phyloP scores from a whole-genome alignment of 2,888 invertebrate species.

The Tipula unca region DNA sequence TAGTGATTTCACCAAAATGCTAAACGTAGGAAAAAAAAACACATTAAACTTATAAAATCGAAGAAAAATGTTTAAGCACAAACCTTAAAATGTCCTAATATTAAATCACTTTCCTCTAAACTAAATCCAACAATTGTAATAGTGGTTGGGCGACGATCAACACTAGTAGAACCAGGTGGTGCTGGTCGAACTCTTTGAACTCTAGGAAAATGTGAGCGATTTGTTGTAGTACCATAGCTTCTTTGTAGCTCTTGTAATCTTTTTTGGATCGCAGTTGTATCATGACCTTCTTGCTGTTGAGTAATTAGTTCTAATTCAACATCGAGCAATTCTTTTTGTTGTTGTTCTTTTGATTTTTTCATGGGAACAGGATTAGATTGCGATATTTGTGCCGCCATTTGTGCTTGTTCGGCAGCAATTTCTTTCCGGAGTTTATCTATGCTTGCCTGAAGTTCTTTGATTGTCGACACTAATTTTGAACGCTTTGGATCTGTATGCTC shows the following conservation, averaged over 20 bases:
- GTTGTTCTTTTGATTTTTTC: conserved; percentile 65
- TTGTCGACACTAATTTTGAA: conserved; percentile 64
- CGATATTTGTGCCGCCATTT: conserved; percentile 37
- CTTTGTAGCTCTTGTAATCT: conserved; percentile 61
- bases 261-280: conserved; percentile 72
- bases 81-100: conserved; percentile 78
- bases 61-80: conserved; percentile 32
- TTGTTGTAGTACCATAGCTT: conserved; percentile 33
- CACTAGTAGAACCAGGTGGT: conserved; percentile 44
- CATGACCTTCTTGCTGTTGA: conserved; percentile 78
- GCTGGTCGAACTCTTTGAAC: conserved; percentile 33
- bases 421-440: conserved; percentile 53
- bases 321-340: conserved; percentile 82
- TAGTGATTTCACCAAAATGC: conserved; percentile 84
- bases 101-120: conserved; percentile 69
- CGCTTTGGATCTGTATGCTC: conserved; percentile 63
- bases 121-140: conserved; percentile 82
- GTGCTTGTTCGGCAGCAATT: conserved; percentile 40
- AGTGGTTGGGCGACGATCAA: conserved; percentile 81
- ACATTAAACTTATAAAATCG: conserved; percentile 1
- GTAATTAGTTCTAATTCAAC: conserved; percentile 85
- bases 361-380: conserved; percentile 39
- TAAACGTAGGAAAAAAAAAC: conserved; percentile 37
- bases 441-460: conserved; percentile 72
- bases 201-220: conserved; percentile 27